Conservation (phyloP, 1,140 invertebrate genomes). For the Pemphigus obesinymphae region DNA sequence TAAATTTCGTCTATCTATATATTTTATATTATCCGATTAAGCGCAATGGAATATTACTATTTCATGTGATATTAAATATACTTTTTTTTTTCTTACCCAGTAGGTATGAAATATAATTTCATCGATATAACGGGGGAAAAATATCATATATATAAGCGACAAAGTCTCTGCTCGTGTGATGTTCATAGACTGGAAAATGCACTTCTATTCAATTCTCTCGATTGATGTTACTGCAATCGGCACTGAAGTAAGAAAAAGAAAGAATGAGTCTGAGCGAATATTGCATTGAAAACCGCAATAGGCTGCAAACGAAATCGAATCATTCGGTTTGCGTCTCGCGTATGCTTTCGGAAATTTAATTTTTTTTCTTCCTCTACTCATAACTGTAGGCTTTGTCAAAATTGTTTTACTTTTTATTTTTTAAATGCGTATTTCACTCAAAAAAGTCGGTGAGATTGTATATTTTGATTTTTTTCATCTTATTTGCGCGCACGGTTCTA, state of each 20-base stretch:
- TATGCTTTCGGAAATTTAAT: constrained; percentile 31
- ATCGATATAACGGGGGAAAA: constrained; percentile 4
- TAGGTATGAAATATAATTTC: constrained; percentile 27
- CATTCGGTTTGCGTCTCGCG: constrained; percentile 20
- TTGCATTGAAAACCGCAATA: constrained; percentile 35
- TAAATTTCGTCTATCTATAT: background rate
- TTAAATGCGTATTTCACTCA: constrained; percentile 2
- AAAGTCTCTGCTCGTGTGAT: constrained; percentile 19
- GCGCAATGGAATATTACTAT: background rate
- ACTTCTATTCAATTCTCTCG: constrained; percentile 33
- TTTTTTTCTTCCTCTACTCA: background rate
- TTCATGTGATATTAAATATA: background rate
- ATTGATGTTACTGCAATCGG: constrained; percentile 4
- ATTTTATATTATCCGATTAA: background rate
- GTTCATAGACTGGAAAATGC: constrained; percentile 37
- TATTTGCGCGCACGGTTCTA: constrained; percentile 15
- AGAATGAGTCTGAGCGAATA: background rate
- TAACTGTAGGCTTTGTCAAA: background rate
- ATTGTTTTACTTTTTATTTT: constrained; percentile 20
- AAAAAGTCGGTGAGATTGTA: constrained; percentile 15
- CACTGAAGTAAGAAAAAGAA: background rate
- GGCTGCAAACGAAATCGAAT: constrained; percentile 34
- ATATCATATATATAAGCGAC: background rate
- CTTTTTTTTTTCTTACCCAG: background rate
- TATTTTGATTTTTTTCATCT: constrained; percentile 21